A percentile compares a stretch with the other conserved stretches of the same genome.
phyloP scores from a whole-genome alignment of 2,888 invertebrate species.

The Pyralis farinalis region DNA sequence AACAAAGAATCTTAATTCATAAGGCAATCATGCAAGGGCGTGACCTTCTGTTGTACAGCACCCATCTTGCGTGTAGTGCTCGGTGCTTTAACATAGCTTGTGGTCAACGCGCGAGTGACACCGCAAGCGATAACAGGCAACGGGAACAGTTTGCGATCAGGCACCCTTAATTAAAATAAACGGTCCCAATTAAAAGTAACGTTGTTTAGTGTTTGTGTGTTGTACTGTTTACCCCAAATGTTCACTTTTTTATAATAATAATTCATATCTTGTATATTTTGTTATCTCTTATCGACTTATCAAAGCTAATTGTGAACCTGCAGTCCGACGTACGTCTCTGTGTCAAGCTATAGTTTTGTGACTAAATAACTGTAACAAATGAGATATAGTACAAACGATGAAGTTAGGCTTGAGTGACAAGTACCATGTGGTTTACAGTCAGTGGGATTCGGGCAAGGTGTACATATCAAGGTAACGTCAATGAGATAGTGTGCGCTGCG shows the following conservation, averaged over 20 bases:
- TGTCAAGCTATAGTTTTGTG: neutral
- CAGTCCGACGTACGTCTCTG: neutral
- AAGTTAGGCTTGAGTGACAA: constrained; percentile 23
- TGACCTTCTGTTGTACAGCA: constrained; percentile 1
- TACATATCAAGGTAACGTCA: constrained; percentile 1
- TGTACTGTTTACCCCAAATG: too few relatives aligned
- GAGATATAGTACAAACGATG: too few relatives aligned
- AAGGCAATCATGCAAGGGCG: neutral
- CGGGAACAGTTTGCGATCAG: too few relatives aligned
- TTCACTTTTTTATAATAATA: too few relatives aligned
- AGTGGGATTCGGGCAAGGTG: constrained; percentile 27
- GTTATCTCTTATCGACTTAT: constrained; percentile 1
- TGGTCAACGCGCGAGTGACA: neutral
- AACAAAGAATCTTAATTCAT: neutral
- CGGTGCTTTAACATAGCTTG: too few relatives aligned
- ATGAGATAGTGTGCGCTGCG: too few relatives aligned
- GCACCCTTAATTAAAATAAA: too few relatives aligned
- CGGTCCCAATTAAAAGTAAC: too few relatives aligned
- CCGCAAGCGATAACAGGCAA: too few relatives aligned
- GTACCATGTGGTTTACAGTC: constrained; percentile 39
- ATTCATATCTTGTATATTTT: neutral
- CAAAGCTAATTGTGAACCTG: constrained; percentile 3
- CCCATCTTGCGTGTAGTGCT: too few relatives aligned
- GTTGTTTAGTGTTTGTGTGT: too few relatives aligned
- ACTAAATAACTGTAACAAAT: constrained; percentile 2